Evolutionary conservation across 2,888 invertebrate genomes (phyloP).

Genomic region (Parnassius apollo): DNA sequence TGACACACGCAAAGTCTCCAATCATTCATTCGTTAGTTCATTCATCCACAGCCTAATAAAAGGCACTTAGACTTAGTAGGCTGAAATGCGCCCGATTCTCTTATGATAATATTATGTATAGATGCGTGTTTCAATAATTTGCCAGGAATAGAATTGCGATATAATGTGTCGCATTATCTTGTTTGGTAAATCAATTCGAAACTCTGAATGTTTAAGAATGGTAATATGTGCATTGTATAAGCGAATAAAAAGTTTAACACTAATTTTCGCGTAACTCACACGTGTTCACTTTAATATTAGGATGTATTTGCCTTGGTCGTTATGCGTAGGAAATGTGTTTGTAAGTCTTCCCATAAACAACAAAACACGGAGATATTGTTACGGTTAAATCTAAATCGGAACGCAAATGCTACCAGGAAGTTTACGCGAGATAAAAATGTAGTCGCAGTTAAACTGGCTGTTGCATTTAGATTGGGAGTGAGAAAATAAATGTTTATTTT

Average conservation of each 20-base stretch:
- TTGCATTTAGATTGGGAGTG: constrained; percentile 72
- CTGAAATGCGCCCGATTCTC: constrained; percentile 19
- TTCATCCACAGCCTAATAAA: neutral
- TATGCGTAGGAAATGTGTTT: constrained; percentile 14
- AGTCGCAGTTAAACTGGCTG: constrained; percentile 53
- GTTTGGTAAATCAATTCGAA: neutral
- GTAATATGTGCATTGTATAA: neutral
- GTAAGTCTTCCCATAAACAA: constrained; percentile 28
- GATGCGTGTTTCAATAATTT: constrained; percentile 6
- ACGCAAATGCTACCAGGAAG: constrained; percentile 58
- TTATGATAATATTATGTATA: constrained; percentile 13
- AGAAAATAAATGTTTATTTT: constrained; percentile 46
- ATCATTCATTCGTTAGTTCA: neutral
- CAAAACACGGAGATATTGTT: constrained; percentile 28
- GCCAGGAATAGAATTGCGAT: neutral
- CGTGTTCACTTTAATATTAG: constrained; percentile 27
- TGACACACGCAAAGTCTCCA: constrained; percentile 1
- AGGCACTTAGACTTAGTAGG: constrained; percentile 17
- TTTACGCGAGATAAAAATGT: constrained; percentile 14
- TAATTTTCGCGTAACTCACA: constrained; percentile 17
- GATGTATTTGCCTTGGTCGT: constrained; percentile 26
- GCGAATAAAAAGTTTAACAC: neutral
- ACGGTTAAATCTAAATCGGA: constrained; percentile 17
- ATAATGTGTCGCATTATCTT: neutral
- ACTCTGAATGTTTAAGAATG: neutral